A percentile compares a stretch with the other conserved stretches of the same genome.
Evolutionary conservation across 2,888 invertebrate species (phyloP).

Genomic region (Rambutsinella grinnellia): DNA sequence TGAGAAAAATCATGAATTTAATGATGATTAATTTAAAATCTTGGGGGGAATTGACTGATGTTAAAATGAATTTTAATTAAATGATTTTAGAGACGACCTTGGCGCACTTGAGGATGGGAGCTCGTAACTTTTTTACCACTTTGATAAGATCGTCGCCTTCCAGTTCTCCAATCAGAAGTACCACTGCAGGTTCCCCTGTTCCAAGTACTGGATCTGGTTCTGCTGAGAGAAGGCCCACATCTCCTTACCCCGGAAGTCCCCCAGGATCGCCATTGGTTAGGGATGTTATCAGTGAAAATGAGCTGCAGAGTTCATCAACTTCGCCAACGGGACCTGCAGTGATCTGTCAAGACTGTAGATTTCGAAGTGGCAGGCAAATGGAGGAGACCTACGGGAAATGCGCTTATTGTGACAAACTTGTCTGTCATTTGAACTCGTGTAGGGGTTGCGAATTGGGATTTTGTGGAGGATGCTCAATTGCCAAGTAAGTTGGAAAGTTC

Average conservation of each 20-base stretch:
- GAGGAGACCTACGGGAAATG: conserved; percentile 46
- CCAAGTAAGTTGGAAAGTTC: conserved; percentile 43
- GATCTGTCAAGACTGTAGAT: conserved; percentile 44
- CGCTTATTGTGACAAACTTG: conserved; percentile 56
- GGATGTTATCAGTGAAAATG: conserved; percentile 39
- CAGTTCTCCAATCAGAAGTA: background rate
- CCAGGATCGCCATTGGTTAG: conserved; percentile 29
- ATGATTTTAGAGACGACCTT: conserved; percentile 59
- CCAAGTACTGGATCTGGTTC: too few species aligned
- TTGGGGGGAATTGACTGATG: too few species aligned
- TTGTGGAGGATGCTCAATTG: conserved; percentile 55
- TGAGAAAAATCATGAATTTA: too few species aligned
- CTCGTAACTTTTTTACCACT: conserved; percentile 51
- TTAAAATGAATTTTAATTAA: too few species aligned
- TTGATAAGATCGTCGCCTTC: background rate
- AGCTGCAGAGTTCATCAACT: conserved; percentile 9
- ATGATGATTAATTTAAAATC: too few species aligned
- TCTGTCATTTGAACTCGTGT: conserved; percentile 60
- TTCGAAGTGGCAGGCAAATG: background rate
- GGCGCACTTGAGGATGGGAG: conserved; percentile 58
- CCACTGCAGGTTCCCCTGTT: background rate
- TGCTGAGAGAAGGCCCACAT: background rate
- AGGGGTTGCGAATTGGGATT: conserved; percentile 47
- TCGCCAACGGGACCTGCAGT: background rate
- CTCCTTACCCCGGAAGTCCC: conserved; percentile 10